Base-by-base conservation (phyloP, 2,797 vertebrate genomes). In the Pipistrellus nathusii region DNA sequence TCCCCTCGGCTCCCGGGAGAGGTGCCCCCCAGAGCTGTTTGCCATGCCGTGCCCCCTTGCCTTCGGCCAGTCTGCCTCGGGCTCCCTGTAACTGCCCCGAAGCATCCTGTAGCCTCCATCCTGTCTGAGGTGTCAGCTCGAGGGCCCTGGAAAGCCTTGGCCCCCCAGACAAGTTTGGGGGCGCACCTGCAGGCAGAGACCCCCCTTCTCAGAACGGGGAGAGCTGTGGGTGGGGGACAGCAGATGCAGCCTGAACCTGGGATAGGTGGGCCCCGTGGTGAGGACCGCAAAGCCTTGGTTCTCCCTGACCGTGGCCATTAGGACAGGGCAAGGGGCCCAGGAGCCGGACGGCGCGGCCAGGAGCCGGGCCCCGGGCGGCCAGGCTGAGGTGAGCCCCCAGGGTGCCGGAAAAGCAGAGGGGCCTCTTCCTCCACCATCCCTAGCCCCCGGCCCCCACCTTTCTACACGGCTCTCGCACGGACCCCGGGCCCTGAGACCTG, bases 191-290 rank as follows among this genome's bases (percentile, higher is more conserved):
- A 97, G 89, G 96, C 98, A 98, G 98, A 99, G 98, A 98, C 98
- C 91, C 93, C 98, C 98, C 98, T 98, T 97, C 98, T 98, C 98
- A 99, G 98, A 98, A 8, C 53, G 32, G n/a, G 55, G 73, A 55
- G 64, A 35, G 64, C 6, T n/a, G 3, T 7, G 23, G 51, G 4
- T 8, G 14, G 25, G 38, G 55, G 25, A 18, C 1, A 27, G 53
- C 10, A 55, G 57, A 7, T 38, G 41, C 88, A 75, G 72, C 23
- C 21, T n/a, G 55, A 76, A 20, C 18, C 8, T n/a, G 27, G 64
- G 57, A 8, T 18, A 41, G 82, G 13, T 30, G 25, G 30, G 53
- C 44, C 25, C 66, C 57, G 8, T 1, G 15, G 57, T 27, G 38
- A 41, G 85, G 25, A 78, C 32, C 71, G 17, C 66, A 10, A 17